Base-by-base conservation (phyloP, 2,888 invertebrate species). In the Odontothrips loti region DNA sequence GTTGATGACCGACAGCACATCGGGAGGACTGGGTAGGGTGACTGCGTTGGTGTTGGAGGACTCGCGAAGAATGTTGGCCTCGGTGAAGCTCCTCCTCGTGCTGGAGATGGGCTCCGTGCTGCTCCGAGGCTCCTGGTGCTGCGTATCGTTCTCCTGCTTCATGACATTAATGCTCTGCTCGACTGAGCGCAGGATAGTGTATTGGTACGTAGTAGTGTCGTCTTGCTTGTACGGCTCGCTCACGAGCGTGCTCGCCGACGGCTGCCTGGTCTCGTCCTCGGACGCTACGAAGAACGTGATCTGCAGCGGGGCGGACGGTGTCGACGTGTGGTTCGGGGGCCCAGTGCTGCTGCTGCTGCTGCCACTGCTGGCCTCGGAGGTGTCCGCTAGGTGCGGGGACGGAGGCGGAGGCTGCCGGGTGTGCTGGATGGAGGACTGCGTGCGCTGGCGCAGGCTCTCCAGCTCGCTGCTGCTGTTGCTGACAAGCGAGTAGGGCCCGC, bases 191-290 rank as follows among this genome's bases (percentile, higher is more conserved):
- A 75, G 68, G 23, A 75, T 75, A 12, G 68, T 75, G 68, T 75
- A 75, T 27, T 75, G 68, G 23, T 75, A 75, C 68, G 68, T 75
- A 1, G 68, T 75, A 12, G 68, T 27, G 68, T 75, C 68, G 68
- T 75, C 68, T 9, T 75, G 68, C 68, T 27, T n/a, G 23, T 23
- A 23, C 10, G 68, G 27, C 11, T 75, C 68, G 68, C 23, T 27
- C 68, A 27, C 68, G 68, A 75, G 68, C 23, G 68, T 75, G 68
- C 68, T 75, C 23, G 68, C 68, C 9, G 68, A 75, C 68, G 68
- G 68, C 68, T 75, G 68, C 68, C 4, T 27, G 6, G 68, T 27
- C 1, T 75, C 68, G 68, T 75, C 68, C 68, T 75, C 68, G 12
- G 68, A 27, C 12, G 68, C 68, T 12, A 75, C 68, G 68, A 75